Evolutionary conservation across 2,888 invertebrate genomes (phyloP), one percentile per base, ranked within the genome.

Genomic region (Caenorhabditis uteleia): DNA sequence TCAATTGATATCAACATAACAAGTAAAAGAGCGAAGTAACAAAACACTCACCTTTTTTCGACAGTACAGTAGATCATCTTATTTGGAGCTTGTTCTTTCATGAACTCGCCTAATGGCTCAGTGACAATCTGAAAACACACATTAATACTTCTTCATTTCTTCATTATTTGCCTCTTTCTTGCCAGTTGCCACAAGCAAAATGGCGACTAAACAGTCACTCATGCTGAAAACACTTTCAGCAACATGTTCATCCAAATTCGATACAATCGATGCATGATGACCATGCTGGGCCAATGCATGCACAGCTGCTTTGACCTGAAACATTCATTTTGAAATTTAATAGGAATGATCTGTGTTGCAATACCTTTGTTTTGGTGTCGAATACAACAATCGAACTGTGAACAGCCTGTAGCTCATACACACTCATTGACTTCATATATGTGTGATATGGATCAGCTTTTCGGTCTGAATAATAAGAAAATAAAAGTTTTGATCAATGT

Each of bases 391-490:
- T 55, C 21, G 78, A 69, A 48, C 74, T 70, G 57, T 80, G 79
- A 23, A 58, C 62, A 36, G 81, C 79, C 39, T 77, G 73, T 33
- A 80, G 55, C 42, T 81, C 81, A 49, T 80, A 81, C 51, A 76
- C 76, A 18, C 75, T 76, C 27, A 79, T 59, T 18, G 79, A 75
- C 54, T 80, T 77, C 74, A 81, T 74, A 65, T 75, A 81, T 26
- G 70, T 74, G 43, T 75, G 72, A 42, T 75, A 73, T 34, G 77
- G 77, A 44, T 78, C 77, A 8, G 75, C 66, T 43, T 68, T 58
- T 6, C 75, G 68, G 44, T 76, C 75, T 75, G 51, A 29, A 58
- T 39, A 21, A 18, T 46, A 10, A 21, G 31, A 40, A 70, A 36
- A 6, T 4, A 27, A 33, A 23, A 31, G 5, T 16, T 7, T 12